Evolutionary conservation across 2,888 invertebrate genomes (phyloP).

Genomic region (Lutraria lutraria): DNA sequence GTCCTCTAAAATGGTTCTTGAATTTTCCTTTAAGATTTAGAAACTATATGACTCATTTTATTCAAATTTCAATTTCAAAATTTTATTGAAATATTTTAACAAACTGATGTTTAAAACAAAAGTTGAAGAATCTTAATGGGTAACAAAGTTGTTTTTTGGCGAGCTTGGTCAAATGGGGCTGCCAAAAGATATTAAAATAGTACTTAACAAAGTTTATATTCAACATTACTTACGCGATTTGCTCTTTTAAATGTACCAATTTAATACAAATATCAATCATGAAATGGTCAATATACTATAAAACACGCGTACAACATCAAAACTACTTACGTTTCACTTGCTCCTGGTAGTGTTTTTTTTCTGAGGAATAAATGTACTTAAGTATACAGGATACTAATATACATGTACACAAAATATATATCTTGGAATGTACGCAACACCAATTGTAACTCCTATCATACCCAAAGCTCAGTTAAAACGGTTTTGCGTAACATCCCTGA

Average conservation of each 20-base stretch:
- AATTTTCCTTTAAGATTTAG: neutral
- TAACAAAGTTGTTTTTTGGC: neutral
- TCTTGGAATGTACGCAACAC: too few relatives aligned
- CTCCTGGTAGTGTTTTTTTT: neutral
- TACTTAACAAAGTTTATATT: conserved; percentile 1
- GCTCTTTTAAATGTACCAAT: neutral
- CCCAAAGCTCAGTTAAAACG: too few relatives aligned
- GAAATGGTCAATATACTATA: neutral
- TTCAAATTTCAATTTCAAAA: neutral
- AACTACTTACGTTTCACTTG: neutral
- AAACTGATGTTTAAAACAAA: neutral
- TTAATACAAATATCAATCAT: neutral
- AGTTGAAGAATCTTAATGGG: neutral
- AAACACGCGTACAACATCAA: neutral
- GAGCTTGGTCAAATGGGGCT: neutral
- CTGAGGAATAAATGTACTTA: conserved; percentile 12
- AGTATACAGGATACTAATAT: neutral
- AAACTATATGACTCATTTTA: neutral
- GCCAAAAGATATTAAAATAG: neutral
- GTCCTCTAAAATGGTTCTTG: neutral
- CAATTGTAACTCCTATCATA: too few relatives aligned
- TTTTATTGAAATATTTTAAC: neutral
- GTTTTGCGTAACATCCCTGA: too few relatives aligned
- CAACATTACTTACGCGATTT: neutral
- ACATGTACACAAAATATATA: neutral